Percentiles rank a stretch among this genome's conserved stretches.
These are phyloP conservation scores for Aphelenchoides besseyi DNA, from an alignment of 1,140 invertebrate species.

Conservation along the genomic window DNA sequence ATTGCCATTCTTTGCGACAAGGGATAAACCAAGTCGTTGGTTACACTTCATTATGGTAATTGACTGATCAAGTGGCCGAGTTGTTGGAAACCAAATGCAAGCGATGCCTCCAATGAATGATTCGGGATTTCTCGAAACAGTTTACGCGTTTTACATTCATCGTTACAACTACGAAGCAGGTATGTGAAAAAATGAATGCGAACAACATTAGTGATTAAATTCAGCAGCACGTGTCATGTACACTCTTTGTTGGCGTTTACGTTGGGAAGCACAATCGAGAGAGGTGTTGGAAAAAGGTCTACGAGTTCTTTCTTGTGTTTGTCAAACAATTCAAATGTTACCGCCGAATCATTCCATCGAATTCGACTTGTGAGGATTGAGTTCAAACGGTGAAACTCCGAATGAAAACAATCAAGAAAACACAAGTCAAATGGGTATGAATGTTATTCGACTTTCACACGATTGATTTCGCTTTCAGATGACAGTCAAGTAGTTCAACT, in stretches of 20 bases:
- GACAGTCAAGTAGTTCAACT: background rate
- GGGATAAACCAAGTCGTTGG: slow-evolving; percentile 24
- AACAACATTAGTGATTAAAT: background rate
- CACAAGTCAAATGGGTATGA: no score
- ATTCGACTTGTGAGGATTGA: slow-evolving; percentile 17
- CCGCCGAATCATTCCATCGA: slow-evolving; percentile 9
- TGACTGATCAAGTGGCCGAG: slow-evolving; percentile 34
- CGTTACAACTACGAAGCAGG: slow-evolving; percentile 39
- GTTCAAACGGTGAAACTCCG: background rate
- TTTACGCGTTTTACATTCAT: slow-evolving; percentile 46
- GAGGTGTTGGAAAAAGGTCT: slow-evolving; percentile 39
- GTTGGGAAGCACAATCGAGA: slow-evolving; percentile 32
- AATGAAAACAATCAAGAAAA: no score
- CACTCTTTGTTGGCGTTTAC: slow-evolving; percentile 25
- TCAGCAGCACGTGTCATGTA: slow-evolving; percentile 23
- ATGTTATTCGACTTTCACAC: background rate
- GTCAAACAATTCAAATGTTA: slow-evolving; percentile 37
- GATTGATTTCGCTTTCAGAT: background rate
- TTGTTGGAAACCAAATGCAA: slow-evolving; percentile 36
- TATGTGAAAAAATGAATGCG: background rate
- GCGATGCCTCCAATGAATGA: slow-evolving; percentile 4
- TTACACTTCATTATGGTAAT: slow-evolving; percentile 32
- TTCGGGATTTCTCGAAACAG: slow-evolving; percentile 36
- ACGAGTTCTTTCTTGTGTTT: slow-evolving; percentile 23
- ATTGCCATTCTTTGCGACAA: slow-evolving; percentile 33